Conservation (phyloP, 2,797 vertebrate genomes). For the Enteromius paludinosus region DNA sequence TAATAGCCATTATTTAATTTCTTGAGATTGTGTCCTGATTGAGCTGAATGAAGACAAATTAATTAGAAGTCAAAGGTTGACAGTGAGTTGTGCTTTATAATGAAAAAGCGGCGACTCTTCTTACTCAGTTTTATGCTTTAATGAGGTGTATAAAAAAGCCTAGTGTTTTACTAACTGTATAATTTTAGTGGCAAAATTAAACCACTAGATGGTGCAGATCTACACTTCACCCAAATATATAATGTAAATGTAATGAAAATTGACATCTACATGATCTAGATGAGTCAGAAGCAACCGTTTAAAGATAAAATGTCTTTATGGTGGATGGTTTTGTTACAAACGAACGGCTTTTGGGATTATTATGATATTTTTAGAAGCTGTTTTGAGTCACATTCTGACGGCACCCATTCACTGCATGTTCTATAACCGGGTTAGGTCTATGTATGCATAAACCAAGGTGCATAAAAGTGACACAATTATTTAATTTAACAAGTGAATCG, state of each 20-base stretch:
- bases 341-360: neutral
- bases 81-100: neutral
- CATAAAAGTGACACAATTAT: neutral
- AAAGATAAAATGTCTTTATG: neutral
- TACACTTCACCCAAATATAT: neutral
- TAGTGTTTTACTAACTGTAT: neutral
- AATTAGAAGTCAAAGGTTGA: neutral
- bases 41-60: neutral
- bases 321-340: neutral
- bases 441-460: neutral
- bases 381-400: neutral
- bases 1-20: no score
- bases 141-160: neutral
- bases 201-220: neutral
- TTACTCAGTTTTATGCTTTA: neutral
- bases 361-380: neutral
- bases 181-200: neutral
- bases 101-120: neutral
- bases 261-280: neutral
- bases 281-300: neutral
- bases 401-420: neutral
- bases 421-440: neutral
- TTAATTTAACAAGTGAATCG: constrained; percentile 18
- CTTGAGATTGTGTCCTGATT: no score
- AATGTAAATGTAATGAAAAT: neutral